Evolutionary conservation across 2,113 vertebrate species (phyloP), one percentile per base, ranked within the genome.

Genomic region (Speoplatyrhinus poulsoni): DNA sequence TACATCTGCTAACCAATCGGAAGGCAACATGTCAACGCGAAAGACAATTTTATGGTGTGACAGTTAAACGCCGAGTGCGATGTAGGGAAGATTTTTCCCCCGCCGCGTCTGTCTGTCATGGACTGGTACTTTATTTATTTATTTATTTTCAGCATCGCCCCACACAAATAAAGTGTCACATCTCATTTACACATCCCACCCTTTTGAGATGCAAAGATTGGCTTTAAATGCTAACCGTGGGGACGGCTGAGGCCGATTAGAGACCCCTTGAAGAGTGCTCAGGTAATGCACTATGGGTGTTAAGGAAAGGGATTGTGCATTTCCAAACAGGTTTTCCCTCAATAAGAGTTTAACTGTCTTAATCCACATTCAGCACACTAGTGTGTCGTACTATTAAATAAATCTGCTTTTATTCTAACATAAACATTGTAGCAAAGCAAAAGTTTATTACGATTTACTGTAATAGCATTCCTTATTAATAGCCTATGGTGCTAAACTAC

Each of bases 1-100:
- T 96, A 96, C 96, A 97, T 96, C 94, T 95, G 94, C 96, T 96
- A 96, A 96, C 95, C 95, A 96, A 96, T 97, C 95, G 95, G 85
- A 93, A 81, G 93, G 82, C 93, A 90, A 94, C 94, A 90, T 95
- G 95, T 97, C 95, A 93, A 94, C 93, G 93, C 85, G 85, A 94
- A 92, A 93, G 93, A 94, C 91, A 94, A 95, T 98, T 97, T 96
- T 90, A 47, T 93, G 93, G 94, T 93, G 94, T 99, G 97, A 98
- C 96, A 98, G 96, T 94, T 93, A 94, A 94, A 82, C 77, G 92
- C 93, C 92, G 91, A 95, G 95, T 93, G 94, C 92, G 76, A 91
- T 89, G 87, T 90, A 83, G 92, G 26, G 72, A 90, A 79, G 56
- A 64, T 77, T 90, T 26, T 90, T 85, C 89, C 92, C 90, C 83